Conservation (phyloP, 2,113 vertebrate species). For the Vicugna pacos region DNA sequence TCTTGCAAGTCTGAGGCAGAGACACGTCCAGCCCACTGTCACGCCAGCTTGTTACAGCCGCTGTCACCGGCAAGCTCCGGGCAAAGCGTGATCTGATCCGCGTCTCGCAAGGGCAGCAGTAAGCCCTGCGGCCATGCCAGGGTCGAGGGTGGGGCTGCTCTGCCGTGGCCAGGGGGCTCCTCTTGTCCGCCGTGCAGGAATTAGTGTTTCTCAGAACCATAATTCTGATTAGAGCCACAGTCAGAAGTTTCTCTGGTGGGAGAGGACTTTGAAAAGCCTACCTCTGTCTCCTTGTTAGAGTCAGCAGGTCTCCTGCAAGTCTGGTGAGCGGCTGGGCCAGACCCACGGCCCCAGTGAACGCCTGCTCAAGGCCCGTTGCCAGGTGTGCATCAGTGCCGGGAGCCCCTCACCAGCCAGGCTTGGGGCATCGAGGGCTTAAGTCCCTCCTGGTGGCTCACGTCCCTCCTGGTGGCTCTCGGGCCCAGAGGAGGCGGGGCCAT, state of each 20-base stretch:
- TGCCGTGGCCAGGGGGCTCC: constrained; percentile 45
- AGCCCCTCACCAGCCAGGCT: neutral
- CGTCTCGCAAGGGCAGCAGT: neutral
- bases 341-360: neutral
- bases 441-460: neutral
- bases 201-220: constrained; percentile 40
- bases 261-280: accelerated
- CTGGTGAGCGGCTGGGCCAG: neutral
- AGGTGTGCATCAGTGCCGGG: no score
- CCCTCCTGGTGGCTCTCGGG: neutral
- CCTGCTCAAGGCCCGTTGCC: neutral
- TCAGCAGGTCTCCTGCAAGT: neutral
- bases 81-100: neutral
- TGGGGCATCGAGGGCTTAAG: neutral
- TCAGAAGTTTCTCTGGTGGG: neutral
- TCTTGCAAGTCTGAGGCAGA: neutral
- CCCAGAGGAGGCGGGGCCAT: neutral
- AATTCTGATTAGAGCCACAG: neutral
- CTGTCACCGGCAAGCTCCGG: neutral
- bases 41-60: no score
- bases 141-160: neutral
- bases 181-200: neutral
- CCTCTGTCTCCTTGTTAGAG: neutral
- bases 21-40: neutral
- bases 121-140: neutral